Base-by-base conservation (phyloP, 2,113 vertebrate species). In the Heteronetta atricapilla region DNA sequence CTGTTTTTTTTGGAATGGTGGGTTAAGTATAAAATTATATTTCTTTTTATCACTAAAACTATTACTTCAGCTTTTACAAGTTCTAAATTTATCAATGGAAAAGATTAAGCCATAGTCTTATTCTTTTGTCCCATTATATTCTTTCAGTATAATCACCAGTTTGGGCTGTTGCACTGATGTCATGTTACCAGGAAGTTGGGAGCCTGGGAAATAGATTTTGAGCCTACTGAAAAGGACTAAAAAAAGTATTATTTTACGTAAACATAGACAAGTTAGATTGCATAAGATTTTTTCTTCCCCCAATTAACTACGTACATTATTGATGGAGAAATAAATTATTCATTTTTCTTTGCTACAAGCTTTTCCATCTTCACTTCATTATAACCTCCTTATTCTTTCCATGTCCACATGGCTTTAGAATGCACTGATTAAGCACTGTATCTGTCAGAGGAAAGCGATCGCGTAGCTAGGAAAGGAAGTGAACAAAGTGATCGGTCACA, bases 1-100 rank as follows among this genome's bases (percentile, higher is more conserved):
- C 33, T 82, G 22, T 34, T 7, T 56, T 83, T 90, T 77, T 44
- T 62, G 86, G 82, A 78, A 77, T 78, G 88, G 93, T 11, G 3
- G 42, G 25, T 85, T 82, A 94, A 90, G 79, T 81, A 93, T 73
- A 93, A 96, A 94, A 95, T 87, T 92, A 62, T 58, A 74, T 90
- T 93, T 94, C 96, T 95, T 95, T 97, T 95, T 66, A 94, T 72
- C 73, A 93, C 73, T 79, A 82, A 89, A 95, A 95, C 87, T 82
- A 92, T 97, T 97, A 96, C 94, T 89, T 95, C 72, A 93, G 34
- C 70, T 97, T 95, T 93, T 94, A 82, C 76, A 88, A 81, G 84
- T 91, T 97, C 97, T 97, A 97, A 96, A 98, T 96, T 97, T 98
- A 97, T 86, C 93, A 96, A 94, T 86, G 55, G 95, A 96, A 96